A percentile compares a stretch with the other conserved stretches of the same genome.
Conservation (phyloP, 2,113 vertebrate genomes). For the Trachemys scripta region DNA sequence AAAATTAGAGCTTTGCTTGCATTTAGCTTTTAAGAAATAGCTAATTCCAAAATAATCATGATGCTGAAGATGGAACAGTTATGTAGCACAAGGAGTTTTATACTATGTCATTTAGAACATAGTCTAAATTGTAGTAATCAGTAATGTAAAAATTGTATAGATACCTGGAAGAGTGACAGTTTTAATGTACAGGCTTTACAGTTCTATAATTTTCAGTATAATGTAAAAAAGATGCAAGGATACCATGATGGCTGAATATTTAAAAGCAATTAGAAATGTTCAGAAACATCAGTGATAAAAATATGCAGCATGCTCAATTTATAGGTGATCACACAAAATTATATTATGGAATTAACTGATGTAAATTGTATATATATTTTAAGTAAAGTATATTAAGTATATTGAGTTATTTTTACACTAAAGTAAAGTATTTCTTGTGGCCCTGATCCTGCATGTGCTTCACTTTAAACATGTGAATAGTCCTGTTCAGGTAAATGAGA, state of each 20-base stretch:
- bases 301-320: fast-evolving
- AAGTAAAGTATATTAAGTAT: fast-evolving
- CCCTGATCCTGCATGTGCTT: neutral
- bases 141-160: no score
- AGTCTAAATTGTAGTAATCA: neutral
- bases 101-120: neutral
- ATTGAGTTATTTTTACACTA: fast-evolving
- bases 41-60: neutral
- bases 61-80: neutral
- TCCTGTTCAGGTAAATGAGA: neutral
- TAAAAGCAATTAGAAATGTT: neutral
- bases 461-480: neutral
- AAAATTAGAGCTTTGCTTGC: neutral
- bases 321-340: neutral
- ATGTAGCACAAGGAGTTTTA: neutral
- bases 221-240: neutral
- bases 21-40: neutral
- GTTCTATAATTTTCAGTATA: no score
- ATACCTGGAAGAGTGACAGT: no score
- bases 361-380: fast-evolving
- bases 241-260: neutral
- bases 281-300: fast-evolving
- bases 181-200: no score
- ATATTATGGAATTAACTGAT: neutral
- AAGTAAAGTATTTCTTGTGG: fast-evolving